A percentile compares a stretch with the other conserved stretches of the same genome.
These are phyloP conservation scores for Kradibia gibbosae DNA, from an alignment of 1,140 invertebrate species.

Conservation along the genomic window DNA sequence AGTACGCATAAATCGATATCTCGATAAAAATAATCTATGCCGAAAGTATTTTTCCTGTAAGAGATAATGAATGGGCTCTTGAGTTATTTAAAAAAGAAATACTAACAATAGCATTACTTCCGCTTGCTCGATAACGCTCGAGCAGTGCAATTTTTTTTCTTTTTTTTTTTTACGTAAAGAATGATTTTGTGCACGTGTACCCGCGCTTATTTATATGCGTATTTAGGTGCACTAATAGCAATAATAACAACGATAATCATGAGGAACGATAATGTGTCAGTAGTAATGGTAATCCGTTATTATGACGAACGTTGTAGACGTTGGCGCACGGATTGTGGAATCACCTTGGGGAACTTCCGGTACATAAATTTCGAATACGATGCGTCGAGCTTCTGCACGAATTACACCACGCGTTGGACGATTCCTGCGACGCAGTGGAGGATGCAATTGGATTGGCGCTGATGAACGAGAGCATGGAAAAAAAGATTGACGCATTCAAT, in stretches of 20 bases:
- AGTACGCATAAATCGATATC: too few relatives aligned
- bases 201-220: too few relatives aligned
- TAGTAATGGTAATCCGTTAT: not conserved
- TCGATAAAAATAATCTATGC: too few relatives aligned
- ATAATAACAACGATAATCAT: too few relatives aligned
- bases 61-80: not conserved
- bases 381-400: slow-evolving; percentile 82
- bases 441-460: slow-evolving; percentile 78
- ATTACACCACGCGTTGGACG: slow-evolving; percentile 82
- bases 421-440: slow-evolving; percentile 80
- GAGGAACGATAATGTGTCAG: too few relatives aligned
- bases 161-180: too few relatives aligned
- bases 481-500: slow-evolving; percentile 79
- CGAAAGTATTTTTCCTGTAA: not conserved
- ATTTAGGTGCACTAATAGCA: too few relatives aligned
- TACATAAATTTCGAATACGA: slow-evolving; percentile 76
- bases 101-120: not conserved
- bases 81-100: not conserved
- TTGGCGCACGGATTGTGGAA: slow-evolving; percentile 80
- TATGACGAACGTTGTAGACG: slow-evolving; percentile 65
- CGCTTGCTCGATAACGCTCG: not conserved
- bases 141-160: too few relatives aligned
- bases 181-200: too few relatives aligned
- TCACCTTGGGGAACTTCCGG: slow-evolving; percentile 76
- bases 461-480: slow-evolving; percentile 71